A percentile compares a stretch with the other conserved stretches of the same genome.
Conservation (phyloP, 2,888 invertebrate genomes). For the Frankliniella fusca region DNA sequence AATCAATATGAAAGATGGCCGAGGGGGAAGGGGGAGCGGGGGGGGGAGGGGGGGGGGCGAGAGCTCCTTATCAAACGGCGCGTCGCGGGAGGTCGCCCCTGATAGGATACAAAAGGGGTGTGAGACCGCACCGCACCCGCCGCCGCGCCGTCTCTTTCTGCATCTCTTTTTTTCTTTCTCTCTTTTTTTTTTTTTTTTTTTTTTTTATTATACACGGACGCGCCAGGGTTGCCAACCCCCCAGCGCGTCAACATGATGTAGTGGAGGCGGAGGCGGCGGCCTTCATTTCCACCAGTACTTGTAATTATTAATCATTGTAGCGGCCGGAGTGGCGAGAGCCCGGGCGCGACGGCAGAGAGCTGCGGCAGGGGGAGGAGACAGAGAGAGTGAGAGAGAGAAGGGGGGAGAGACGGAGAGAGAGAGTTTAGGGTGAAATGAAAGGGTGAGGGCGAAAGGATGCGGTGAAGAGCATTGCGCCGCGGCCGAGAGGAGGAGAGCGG, state of each 20-base stretch:
- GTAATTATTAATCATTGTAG: slow-evolving; percentile 21
- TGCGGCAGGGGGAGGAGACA: neutral
- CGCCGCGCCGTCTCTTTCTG: neutral
- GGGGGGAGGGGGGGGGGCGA: neutral
- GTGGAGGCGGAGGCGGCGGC: neutral
- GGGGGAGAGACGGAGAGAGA: neutral
- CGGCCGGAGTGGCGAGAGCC: neutral
- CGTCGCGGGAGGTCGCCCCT: slow-evolving; percentile 1
- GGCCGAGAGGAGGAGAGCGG: too few relatives aligned
- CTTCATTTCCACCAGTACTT: slow-evolving; percentile 13
- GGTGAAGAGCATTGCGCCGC: too few relatives aligned
- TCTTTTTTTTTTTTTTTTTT: neutral
- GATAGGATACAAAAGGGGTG: slow-evolving; percentile 26
- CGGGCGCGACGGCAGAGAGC: neutral
- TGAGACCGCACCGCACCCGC: neutral
- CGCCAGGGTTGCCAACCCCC: neutral
- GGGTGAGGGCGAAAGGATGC: too few relatives aligned
- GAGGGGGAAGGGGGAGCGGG: neutral
- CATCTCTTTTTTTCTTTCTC: neutral
- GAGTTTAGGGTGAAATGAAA: too few relatives aligned
- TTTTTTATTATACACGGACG: neutral
- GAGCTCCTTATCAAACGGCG: slow-evolving; percentile 15
- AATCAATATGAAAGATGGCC: neutral
- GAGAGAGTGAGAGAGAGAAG: neutral
- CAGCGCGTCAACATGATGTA: neutral